Percentiles rank a stretch among this genome's conserved stretches.
These are phyloP conservation scores for Heterotis niloticus DNA, from an alignment of 2,113 vertebrate genomes.

Conservation along the genomic window DNA sequence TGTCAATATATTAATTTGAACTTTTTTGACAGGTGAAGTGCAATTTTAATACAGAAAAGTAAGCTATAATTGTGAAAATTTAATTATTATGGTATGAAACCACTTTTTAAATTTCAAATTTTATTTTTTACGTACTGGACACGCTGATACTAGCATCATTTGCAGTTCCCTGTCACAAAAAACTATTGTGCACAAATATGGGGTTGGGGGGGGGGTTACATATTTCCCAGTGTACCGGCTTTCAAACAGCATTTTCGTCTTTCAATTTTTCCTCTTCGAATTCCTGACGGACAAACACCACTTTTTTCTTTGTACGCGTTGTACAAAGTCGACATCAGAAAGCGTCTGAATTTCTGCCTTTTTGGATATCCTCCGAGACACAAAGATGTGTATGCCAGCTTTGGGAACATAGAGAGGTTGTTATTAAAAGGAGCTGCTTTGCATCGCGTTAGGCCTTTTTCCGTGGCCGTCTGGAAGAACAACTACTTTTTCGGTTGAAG, in stretches of 20 bases:
- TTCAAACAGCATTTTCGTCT: background rate
- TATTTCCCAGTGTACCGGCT: no score
- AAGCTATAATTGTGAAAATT: no score
- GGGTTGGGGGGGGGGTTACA: no score
- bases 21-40: no score
- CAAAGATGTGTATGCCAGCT: background rate
- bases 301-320: background rate
- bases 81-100: no score
- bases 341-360: background rate
- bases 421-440: background rate
- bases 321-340: background rate
- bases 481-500: conserved; percentile 16
- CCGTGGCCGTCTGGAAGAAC: background rate
- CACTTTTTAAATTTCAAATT: no score
- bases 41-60: no score
- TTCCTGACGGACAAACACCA: background rate
- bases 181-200: no score
- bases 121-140: no score
- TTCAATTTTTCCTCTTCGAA: background rate
- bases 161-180: no score
- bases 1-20: no score
- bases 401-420: background rate
- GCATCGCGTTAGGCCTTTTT: background rate
- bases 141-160: no score
- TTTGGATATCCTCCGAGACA: background rate